phyloP scores from a whole-genome alignment of 2,888 invertebrate genomes.

The Leucoptera coffeella region DNA sequence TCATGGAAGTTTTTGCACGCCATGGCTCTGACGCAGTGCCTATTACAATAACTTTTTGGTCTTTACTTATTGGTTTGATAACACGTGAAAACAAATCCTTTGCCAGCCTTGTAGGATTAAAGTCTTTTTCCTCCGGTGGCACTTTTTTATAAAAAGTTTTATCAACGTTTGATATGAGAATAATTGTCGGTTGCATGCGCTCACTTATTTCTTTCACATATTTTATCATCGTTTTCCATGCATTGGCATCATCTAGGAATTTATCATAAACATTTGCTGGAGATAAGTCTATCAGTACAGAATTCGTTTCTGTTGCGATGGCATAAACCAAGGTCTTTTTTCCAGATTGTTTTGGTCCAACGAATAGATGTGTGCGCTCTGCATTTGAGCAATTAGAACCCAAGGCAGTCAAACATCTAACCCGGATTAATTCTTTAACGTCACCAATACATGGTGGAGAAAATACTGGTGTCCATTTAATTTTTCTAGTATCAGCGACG shows the following conservation, averaged over 20 bases:
- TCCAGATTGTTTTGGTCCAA: constrained; percentile 64
- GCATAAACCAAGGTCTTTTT: constrained; percentile 68
- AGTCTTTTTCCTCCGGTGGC: constrained; percentile 53
- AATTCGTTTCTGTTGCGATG: constrained; percentile 67
- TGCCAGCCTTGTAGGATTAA: constrained; percentile 64
- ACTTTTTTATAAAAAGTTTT: constrained; percentile 64
- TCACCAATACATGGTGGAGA: constrained; percentile 56
- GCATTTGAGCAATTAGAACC: constrained; percentile 31
- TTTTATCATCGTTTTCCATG: constrained; percentile 59
- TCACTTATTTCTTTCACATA: constrained; percentile 61
- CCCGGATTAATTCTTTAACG: constrained; percentile 50
- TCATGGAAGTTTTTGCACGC: constrained; percentile 33
- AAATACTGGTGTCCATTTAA: constrained; percentile 31
- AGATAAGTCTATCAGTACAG: constrained; percentile 71
- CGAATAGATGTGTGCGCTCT: constrained; percentile 58
- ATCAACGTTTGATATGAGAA: constrained; percentile 63
- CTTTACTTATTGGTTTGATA: constrained; percentile 58
- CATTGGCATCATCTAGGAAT: constrained; percentile 63
- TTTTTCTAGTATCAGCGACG: constrained; percentile 41
- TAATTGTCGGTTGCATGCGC: constrained; percentile 66
- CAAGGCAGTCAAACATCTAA: constrained; percentile 57
- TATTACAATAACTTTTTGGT: constrained; percentile 64
- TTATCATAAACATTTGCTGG: constrained; percentile 62
- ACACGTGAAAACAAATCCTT: constrained; percentile 61
- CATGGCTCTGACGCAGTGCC: constrained; percentile 66